phyloP scores from a whole-genome alignment of 2,113 vertebrate species.

The Kobus ellipsiprymnus region DNA sequence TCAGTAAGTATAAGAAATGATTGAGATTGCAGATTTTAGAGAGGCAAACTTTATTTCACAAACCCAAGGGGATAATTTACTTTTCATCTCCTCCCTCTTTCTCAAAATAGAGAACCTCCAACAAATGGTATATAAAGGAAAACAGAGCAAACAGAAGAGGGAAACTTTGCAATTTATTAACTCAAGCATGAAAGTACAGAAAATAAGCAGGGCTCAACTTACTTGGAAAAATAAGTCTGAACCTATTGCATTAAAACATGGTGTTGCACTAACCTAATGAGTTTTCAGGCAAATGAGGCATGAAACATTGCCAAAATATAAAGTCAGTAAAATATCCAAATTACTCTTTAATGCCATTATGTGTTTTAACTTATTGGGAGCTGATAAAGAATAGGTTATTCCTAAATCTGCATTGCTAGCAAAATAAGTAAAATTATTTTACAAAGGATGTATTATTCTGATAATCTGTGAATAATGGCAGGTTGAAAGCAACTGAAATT shows the following conservation, averaged over 20 bases:
- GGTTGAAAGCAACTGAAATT: slow-evolving; percentile 40
- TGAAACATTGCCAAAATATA: slow-evolving; percentile 79
- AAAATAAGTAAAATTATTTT: slow-evolving; percentile 58
- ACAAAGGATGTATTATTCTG: slow-evolving; percentile 48
- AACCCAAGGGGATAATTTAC: slow-evolving; percentile 75
- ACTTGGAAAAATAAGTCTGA: slow-evolving; percentile 72
- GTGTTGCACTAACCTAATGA: slow-evolving; percentile 78
- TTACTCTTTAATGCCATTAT: slow-evolving; percentile 76
- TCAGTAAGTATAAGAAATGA: slow-evolving; percentile 65
- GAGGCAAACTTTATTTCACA: slow-evolving; percentile 61
- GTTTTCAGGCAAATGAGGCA: slow-evolving; percentile 81
- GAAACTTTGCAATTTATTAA: slow-evolving; percentile 76
- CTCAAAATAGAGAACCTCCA: slow-evolving; percentile 66
- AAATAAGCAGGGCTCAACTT: slow-evolving; percentile 74
- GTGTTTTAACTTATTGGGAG: slow-evolving; percentile 77
- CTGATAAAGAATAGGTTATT: slow-evolving; percentile 71
- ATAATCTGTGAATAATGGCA: slow-evolving; percentile 54
- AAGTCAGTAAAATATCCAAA: slow-evolving; percentile 78
- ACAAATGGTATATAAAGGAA: slow-evolving; percentile 73
- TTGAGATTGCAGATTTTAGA: slow-evolving; percentile 61
- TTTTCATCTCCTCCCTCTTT: slow-evolving; percentile 68
- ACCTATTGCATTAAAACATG: slow-evolving; percentile 77
- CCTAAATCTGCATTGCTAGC: slow-evolving; percentile 57
- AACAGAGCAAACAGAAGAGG: slow-evolving; percentile 67
- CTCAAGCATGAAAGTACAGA: slow-evolving; percentile 73